Conservation (phyloP, 2,888 invertebrate genomes). For the Crocallis elinguaria region DNA sequence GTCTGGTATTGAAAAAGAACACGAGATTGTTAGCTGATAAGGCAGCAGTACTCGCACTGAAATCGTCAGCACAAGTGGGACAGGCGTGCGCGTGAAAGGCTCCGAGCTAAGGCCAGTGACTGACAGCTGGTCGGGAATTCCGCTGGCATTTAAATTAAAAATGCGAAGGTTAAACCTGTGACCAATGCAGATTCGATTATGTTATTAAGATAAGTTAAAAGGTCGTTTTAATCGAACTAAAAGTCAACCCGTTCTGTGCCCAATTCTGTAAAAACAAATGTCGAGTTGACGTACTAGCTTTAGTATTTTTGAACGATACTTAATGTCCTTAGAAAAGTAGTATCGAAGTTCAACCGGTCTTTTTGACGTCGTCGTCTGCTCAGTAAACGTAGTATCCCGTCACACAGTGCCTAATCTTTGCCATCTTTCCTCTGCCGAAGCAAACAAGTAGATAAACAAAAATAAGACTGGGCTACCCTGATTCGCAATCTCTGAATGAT, state of each 20-base stretch:
- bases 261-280: slow-evolving; percentile 2
- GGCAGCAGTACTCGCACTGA: not conserved
- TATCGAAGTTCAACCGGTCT: too few relatives aligned
- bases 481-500: too few relatives aligned
- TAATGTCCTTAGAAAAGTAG: too few relatives aligned
- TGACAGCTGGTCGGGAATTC: slow-evolving; percentile 2
- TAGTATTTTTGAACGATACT: too few relatives aligned
- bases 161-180: slow-evolving; percentile 7
- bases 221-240: not conserved
- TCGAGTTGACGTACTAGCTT: too few relatives aligned
- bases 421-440: too few relatives aligned
- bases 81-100: slow-evolving; percentile 13
- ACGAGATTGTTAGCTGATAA: not conserved
- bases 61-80: not conserved
- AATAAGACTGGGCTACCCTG: too few relatives aligned
- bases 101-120: slow-evolving; percentile 6
- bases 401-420: too few relatives aligned
- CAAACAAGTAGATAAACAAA: too few relatives aligned
- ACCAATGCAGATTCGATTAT: not conserved
- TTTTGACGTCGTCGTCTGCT: too few relatives aligned
- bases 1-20: too few relatives aligned
- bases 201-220: not conserved
- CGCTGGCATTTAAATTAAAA: slow-evolving; percentile 14
- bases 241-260: not conserved
- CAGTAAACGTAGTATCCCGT: too few relatives aligned